Base-by-base conservation (phyloP, 2,797 vertebrate genomes). In the Gymnopithys bicolor region DNA sequence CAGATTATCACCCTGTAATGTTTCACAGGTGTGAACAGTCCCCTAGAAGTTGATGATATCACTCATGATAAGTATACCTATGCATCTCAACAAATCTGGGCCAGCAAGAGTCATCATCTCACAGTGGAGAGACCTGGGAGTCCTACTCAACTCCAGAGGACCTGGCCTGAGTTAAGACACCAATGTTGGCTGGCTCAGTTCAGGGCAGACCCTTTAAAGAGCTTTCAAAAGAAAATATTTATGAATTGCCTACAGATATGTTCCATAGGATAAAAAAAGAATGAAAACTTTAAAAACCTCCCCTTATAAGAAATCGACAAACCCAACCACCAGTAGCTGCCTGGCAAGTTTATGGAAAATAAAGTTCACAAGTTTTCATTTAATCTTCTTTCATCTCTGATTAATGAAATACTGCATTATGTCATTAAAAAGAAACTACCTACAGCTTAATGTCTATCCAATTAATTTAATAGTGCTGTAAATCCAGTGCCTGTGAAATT, bases 291-390 rank as follows among this genome's bases (percentile, higher is more conserved):
- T 12, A 79, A 52, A 67, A 23, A 56, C 0, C 2, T 9, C 7
- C 11, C 3, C 22, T 17, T 28, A 25, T 6, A 58, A 69, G 27
- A 80, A 85, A 80, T 0, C 0, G 0, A 73, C 48, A 96, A 64
- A 19, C 23, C 10, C 46, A 70, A 52, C 5, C 10, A 86, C 3
- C 27, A 52, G 30, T 16, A 73, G 21, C 7, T 83, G 53, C 10
- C 43, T 27, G 5, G 17, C 3, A 79, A 60, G 68, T 39, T 35
- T 59, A 78, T 25, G 46, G 22, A 59, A 87, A 93, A 77, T 21
- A 8, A 14, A 79, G 7, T 24, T 39, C 28, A 46, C 2, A 74
- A 48, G 19, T 58, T 84, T 84, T 41, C 5, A 69, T 85, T 90
- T 75, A 10, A 64, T 43, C 74, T 87, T 45, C 23, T 32, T 45